Percentiles rank a stretch among this genome's conserved stretches.
phyloP scores from a whole-genome alignment of 2,797 vertebrate genomes.

The Peromyscus melanophrys region DNA sequence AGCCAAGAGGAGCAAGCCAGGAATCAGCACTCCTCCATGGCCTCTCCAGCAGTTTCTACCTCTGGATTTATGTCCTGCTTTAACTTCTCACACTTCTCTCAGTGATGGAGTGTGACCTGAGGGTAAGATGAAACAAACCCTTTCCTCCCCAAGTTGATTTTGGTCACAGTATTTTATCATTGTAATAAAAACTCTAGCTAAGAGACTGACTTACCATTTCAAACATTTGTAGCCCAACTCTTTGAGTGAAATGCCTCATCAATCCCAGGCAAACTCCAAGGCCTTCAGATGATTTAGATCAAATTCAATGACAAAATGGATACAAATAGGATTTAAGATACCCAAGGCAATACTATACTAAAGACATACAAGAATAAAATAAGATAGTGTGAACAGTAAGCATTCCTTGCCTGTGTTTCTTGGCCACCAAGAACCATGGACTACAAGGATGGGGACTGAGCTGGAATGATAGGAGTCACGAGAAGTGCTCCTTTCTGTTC shows the following conservation, averaged over 20 bases:
- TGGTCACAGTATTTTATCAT: background rate
- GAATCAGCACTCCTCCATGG: background rate
- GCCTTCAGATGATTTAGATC: conserved; percentile 44
- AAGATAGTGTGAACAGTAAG: background rate
- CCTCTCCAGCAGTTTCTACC: background rate
- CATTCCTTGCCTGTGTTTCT: background rate
- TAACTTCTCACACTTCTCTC: background rate
- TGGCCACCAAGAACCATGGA: background rate
- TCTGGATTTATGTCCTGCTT: background rate
- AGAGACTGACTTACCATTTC: background rate
- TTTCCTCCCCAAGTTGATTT: background rate
- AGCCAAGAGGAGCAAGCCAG: background rate
- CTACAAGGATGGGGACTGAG: background rate
- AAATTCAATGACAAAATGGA: conserved; percentile 38
- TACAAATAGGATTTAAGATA: background rate
- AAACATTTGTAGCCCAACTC: background rate
- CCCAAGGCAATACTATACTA: background rate
- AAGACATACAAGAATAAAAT: background rate
- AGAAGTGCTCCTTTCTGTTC: background rate
- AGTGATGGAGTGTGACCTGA: background rate
- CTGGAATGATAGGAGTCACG: too few relatives aligned
- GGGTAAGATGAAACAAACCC: background rate
- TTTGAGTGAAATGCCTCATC: conserved; percentile 34
- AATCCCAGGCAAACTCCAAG: background rate
- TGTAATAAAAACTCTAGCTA: background rate